Conservation (phyloP, 2,797 vertebrate species). For the Esox masquinongy region DNA sequence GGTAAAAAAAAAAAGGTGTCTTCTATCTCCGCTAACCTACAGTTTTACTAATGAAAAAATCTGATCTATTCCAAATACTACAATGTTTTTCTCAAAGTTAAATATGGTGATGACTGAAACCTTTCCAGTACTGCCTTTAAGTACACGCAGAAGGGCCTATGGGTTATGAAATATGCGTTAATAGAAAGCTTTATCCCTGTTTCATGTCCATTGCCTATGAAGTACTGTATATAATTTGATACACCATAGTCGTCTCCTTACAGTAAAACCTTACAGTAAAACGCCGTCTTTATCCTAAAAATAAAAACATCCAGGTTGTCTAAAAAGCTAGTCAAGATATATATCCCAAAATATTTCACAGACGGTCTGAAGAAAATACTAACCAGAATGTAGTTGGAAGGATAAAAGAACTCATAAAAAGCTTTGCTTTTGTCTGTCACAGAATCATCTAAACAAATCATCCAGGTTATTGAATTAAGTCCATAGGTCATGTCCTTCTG, state of each 20-base stretch:
- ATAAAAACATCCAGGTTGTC: background rate
- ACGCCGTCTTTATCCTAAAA: background rate
- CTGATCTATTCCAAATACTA: too few relatives aligned
- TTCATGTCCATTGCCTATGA: background rate
- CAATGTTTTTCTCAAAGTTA: background rate
- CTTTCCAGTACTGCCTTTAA: background rate
- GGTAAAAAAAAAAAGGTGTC: too few relatives aligned
- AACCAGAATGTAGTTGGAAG: background rate
- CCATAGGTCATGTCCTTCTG: background rate
- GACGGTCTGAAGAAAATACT: background rate
- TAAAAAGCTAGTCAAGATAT: background rate
- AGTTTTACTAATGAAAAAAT: too few relatives aligned
- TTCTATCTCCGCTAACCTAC: too few relatives aligned
- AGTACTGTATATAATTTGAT: background rate
- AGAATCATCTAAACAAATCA: background rate
- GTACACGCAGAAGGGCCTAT: slow-evolving; percentile 22
- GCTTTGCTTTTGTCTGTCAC: background rate
- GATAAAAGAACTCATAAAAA: background rate
- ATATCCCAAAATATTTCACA: background rate
- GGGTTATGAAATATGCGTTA: background rate
- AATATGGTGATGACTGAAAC: background rate
- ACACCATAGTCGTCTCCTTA: background rate
- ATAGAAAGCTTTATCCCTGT: too few relatives aligned
- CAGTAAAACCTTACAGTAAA: too few relatives aligned
- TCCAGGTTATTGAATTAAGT: background rate